Evolutionary conservation across 2,113 vertebrate species (phyloP).

Genomic region (Ciconia boyciana): DNA sequence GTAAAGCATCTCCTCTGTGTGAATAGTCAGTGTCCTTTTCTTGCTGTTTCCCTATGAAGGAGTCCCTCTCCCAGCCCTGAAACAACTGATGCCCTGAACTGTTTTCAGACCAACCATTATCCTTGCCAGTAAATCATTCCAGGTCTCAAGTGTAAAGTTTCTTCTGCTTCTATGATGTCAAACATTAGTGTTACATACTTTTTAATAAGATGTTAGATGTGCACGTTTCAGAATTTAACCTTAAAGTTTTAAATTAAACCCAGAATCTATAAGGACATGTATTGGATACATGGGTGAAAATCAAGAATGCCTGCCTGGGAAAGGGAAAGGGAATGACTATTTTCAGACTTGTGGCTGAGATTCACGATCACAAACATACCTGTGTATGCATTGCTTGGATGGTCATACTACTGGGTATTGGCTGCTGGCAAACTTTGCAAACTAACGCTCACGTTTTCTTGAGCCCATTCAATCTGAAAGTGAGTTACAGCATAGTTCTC

Average conservation of each 20-base stretch:
- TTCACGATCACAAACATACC: neutral
- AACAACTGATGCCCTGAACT: neutral
- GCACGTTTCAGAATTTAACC: neutral
- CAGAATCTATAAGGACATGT: neutral
- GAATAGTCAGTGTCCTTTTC: neutral
- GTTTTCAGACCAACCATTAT: neutral
- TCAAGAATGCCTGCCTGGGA: neutral
- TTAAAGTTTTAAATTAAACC: neutral
- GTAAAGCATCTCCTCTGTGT: neutral
- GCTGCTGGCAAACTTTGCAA: neutral
- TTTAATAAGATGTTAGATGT: neutral
- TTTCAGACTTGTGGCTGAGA: neutral
- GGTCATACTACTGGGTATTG: neutral
- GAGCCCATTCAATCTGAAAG: neutral
- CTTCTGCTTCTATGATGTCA: neutral
- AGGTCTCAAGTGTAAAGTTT: neutral
- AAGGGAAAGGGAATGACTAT: neutral
- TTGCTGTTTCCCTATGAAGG: neutral
- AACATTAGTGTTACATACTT: neutral
- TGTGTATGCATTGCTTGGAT: neutral
- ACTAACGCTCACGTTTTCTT: neutral
- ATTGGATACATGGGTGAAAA: neutral
- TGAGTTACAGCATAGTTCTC: neutral
- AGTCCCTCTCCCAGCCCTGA: neutral
- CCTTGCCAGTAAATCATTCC: neutral